Conservation (phyloP, 2,797 vertebrate genomes). For the Decapterus maruadsi region DNA sequence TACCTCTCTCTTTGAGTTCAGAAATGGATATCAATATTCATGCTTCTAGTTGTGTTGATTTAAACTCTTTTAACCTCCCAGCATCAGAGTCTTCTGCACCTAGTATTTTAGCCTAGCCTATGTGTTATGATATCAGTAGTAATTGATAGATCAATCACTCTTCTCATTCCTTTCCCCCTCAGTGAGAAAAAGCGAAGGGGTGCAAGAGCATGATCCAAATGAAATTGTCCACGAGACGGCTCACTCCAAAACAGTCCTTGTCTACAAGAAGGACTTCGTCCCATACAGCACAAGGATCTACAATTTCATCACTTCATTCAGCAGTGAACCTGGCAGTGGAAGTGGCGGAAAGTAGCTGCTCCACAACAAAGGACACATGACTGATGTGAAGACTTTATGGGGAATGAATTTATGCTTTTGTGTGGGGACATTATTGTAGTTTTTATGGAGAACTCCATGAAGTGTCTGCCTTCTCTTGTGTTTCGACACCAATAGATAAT, state of each 20-base stretch:
- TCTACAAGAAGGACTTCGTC: conserved; percentile 79
- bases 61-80: background rate
- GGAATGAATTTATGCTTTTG: conserved; percentile 1
- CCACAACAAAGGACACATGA: conserved; percentile 1
- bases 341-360: conserved; percentile 27
- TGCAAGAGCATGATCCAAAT: conserved; percentile 36
- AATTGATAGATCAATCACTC: background rate
- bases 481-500: background rate
- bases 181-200: conserved; percentile 7
- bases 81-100: background rate
- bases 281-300: conserved; percentile 74
- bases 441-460: background rate
- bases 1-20: no score
- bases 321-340: conserved; percentile 25
- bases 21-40: no score
- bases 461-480: background rate
- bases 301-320: conserved; percentile 64
- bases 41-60: background rate
- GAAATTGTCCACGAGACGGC: conserved; percentile 22
- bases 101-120: no score
- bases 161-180: background rate
- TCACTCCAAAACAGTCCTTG: conserved; percentile 43
- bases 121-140: background rate
- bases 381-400: background rate
- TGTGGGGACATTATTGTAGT: conserved; percentile 2